phyloP scores from a whole-genome alignment of 2,113 vertebrate genomes.

The Antechinus flavipes region DNA sequence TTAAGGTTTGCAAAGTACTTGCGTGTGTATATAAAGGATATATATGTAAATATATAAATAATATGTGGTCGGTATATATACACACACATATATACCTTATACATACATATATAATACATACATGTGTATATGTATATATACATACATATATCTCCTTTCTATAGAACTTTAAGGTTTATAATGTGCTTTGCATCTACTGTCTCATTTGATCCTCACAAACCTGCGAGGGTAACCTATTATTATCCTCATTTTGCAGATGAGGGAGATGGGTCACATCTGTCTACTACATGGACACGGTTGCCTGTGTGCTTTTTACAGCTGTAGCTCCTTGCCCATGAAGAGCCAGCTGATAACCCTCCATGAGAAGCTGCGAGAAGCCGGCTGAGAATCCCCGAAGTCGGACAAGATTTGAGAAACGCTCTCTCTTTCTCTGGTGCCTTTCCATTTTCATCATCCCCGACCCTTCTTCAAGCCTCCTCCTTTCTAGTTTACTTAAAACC shows the following conservation, averaged over 20 bases:
- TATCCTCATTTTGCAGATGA: neutral
- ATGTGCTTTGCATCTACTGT: neutral
- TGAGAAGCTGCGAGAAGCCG: neutral
- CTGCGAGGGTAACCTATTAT: neutral
- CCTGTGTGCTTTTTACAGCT: neutral
- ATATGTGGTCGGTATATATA: too few relatives aligned
- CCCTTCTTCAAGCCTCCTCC: neutral
- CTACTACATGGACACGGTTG: neutral
- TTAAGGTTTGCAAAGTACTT: too few relatives aligned
- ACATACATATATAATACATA: too few relatives aligned
- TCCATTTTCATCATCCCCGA: neutral
- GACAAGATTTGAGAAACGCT: neutral
- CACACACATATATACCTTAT: too few relatives aligned
- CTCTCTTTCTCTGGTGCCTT: neutral
- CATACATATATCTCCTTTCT: too few relatives aligned
- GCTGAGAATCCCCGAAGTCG: neutral
- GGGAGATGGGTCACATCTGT: neutral
- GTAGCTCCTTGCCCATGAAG: neutral
- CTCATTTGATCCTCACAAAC: neutral
- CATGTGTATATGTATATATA: too few relatives aligned
- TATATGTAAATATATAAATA: too few relatives aligned
- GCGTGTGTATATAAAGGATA: too few relatives aligned
- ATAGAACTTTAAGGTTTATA: neutral
- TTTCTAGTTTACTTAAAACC: neutral
- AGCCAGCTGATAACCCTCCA: neutral